These are phyloP conservation scores for Vulpes lagopus DNA, from an alignment of 2,113 vertebrate genomes.

Conservation along the genomic window DNA sequence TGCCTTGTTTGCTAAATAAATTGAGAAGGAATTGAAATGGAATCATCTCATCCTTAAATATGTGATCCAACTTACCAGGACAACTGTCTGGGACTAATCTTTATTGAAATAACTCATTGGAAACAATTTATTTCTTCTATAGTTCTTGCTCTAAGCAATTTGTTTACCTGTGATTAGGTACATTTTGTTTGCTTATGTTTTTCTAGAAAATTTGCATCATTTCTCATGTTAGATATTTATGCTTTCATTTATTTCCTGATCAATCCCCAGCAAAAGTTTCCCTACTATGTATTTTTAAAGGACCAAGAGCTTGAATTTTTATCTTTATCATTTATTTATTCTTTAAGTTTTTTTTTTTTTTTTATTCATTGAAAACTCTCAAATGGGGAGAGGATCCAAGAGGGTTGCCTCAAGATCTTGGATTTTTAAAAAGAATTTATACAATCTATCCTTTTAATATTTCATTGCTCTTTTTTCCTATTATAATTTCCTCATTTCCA, in stretches of 20 bases:
- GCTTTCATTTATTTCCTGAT: constrained; percentile 20
- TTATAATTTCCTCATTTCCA: not conserved
- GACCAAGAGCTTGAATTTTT: not conserved
- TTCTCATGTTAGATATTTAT: not conserved
- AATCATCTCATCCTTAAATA: constrained; percentile 64
- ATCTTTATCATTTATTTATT: not conserved
- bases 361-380: not conserved
- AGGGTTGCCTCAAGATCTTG: not conserved
- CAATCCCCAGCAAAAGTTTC: not conserved
- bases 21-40: constrained; percentile 42
- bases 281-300: not conserved
- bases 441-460: not conserved
- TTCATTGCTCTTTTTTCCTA: not conserved
- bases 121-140: constrained; percentile 59
- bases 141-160: constrained; percentile 29
- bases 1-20: constrained; percentile 57
- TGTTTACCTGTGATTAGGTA: not conserved
- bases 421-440: not conserved
- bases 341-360: not conserved
- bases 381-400: not conserved
- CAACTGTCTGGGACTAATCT: constrained; percentile 49
- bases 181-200: not conserved
- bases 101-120: constrained; percentile 72
- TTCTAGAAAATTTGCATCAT: not conserved
- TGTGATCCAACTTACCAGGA: constrained; percentile 18